Percentiles rank a stretch among this genome's conserved stretches.
phyloP scores from a whole-genome alignment of 2,797 vertebrate species.

The Acrossocheilus wenchowensis region DNA sequence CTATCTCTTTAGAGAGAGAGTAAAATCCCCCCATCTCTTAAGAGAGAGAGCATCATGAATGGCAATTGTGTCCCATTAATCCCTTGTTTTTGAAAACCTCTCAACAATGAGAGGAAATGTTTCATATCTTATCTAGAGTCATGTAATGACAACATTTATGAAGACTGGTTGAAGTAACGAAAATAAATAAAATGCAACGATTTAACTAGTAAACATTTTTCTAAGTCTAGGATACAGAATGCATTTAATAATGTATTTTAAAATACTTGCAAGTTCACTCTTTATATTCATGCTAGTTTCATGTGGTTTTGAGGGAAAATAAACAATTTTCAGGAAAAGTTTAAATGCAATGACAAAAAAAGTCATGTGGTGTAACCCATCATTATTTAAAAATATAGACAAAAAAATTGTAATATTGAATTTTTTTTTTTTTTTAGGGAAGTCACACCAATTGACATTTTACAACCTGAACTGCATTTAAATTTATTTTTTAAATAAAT shows the following conservation, averaged over 20 bases:
- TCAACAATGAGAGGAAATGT: conserved; percentile 57
- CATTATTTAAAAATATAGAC: background rate
- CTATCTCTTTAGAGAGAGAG: conserved; percentile 50
- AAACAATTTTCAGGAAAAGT: background rate
- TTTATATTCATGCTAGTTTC: background rate
- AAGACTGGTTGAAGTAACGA: background rate
- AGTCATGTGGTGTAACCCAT: background rate
- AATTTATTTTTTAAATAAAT: background rate
- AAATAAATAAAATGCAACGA: background rate
- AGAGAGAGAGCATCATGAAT: conserved; percentile 73
- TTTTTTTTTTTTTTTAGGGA: background rate
- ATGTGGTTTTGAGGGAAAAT: background rate
- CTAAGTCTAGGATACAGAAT: background rate
- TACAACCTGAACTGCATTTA: background rate
- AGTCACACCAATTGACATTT: background rate
- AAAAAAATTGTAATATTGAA: background rate
- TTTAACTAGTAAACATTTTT: background rate
- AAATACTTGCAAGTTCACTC: background rate
- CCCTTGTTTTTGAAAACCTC: conserved; percentile 59
- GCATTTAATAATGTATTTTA: background rate
- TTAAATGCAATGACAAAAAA: background rate
- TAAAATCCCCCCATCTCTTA: conserved; percentile 57
- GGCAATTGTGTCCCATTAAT: conserved; percentile 67
- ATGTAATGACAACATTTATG: conserved; percentile 17
- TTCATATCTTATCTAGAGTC: conserved; percentile 56